Base-by-base conservation (phyloP, 2,797 vertebrate genomes). In the Tympanoctomys barrerae region DNA sequence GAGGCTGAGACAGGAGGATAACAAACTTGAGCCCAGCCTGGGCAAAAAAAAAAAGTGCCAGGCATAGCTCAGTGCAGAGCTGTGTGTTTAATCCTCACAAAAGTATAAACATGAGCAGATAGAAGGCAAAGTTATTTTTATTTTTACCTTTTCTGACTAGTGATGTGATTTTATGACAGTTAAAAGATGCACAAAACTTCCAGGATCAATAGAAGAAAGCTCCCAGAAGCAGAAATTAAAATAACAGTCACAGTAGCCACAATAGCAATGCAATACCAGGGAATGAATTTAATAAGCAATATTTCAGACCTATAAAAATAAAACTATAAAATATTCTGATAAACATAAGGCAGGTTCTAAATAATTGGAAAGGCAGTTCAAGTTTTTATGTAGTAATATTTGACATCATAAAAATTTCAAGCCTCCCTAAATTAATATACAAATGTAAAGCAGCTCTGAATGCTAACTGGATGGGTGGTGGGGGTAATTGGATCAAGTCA, bases 251-350 rank as follows among this genome's bases (percentile, higher is more conserved):
- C 2, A 39, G 1, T 73, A 62, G 26, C 19, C 66, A n/a, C 36
- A 73, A 91, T 71, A 61, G 39, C 5, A 8, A 28, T 33, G 31
- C 7, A 66, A 73, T 70, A 4, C 26, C 46, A n/a, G 26, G 9
- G 7, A 94, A 61, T 68, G 66, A 49, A 28, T 81, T 70, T 92
- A 89, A 75, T 31, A 39, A 91, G 46, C 88, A 84, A 49, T 16
- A 77, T 21, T 26, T 75, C 54, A 88, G 16, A 93, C 28, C 66
- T 81, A 33, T 57, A 52, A 61, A 90, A 52, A n/a, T 31, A 73
- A 93, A 93, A 62, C 26, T 73, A 21, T 87, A 42, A 85, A 85
- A 36, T 68, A 85, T 68, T 75, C 9, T 26, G 13, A 87, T 73
- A 14, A 88, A 61, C 71, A 73, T 54, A 62, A 82, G 82, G 16